Conservation (phyloP, 2,113 vertebrate species). For the Rhabdornis inornatus region DNA sequence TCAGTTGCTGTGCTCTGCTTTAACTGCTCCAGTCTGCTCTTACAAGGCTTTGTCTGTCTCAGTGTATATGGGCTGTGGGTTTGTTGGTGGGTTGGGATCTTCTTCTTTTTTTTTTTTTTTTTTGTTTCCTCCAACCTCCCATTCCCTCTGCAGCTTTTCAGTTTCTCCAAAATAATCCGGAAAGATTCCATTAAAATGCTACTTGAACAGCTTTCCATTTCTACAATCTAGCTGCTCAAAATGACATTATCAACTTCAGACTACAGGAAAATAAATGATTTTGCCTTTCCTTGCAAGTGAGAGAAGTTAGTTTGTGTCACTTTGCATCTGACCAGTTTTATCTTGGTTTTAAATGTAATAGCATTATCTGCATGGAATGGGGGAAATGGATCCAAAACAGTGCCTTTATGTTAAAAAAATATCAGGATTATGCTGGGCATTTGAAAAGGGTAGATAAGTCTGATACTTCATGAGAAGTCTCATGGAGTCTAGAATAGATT, state of each 20-base stretch:
- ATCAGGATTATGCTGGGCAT: not conserved
- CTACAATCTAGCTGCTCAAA: not conserved
- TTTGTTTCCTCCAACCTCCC: no score
- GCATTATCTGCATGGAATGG: not conserved
- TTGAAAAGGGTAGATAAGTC: not conserved
- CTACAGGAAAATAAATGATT: not conserved
- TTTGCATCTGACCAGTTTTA: not conserved
- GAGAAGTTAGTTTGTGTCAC: not conserved
- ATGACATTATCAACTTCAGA: not conserved
- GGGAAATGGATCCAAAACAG: not conserved
- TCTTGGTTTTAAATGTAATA: not conserved
- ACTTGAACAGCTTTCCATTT: not conserved
- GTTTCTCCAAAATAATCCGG: not conserved
- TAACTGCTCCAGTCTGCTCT: not conserved
- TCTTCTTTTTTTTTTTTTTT: not conserved
- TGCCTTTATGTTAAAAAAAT: not conserved
- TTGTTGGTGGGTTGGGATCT: not conserved
- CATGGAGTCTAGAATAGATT: not conserved
- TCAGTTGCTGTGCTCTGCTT: not conserved
- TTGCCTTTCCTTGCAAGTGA: not conserved
- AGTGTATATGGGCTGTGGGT: rapidly evolving
- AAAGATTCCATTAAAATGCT: not conserved
- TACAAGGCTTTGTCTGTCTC: not conserved
- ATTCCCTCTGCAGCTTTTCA: not conserved
- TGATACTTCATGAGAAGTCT: not conserved